phyloP scores from a whole-genome alignment of 2,888 invertebrate genomes.

The Teleiodes luculella region DNA sequence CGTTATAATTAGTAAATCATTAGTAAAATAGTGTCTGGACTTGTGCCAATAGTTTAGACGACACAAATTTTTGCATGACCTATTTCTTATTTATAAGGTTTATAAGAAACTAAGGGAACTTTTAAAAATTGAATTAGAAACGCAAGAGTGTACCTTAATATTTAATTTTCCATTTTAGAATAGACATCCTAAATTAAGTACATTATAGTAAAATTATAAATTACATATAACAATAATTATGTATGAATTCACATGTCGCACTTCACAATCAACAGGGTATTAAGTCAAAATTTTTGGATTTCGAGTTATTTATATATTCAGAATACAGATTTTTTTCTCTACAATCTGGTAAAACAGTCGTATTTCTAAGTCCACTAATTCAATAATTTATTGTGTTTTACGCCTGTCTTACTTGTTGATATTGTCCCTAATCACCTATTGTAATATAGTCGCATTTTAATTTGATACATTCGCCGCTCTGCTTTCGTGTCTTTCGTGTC shows the following conservation, averaged over 20 bases:
- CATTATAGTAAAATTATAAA: conserved; percentile 66
- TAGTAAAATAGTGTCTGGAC: not conserved
- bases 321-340: too few relatives aligned
- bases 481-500: too few relatives aligned
- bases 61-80: not conserved
- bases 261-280: too few relatives aligned
- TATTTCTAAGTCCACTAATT: too few relatives aligned
- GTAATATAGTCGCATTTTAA: too few relatives aligned
- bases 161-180: conserved; percentile 71
- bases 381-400: too few relatives aligned
- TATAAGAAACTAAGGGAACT: not conserved
- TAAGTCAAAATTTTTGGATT: too few relatives aligned
- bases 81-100: not conserved
- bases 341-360: too few relatives aligned
- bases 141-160: conserved; percentile 52
- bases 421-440: too few relatives aligned
- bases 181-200: conserved; percentile 68
- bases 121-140: not conserved
- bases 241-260: conserved; percentile 67
- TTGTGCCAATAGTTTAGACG: not conserved
- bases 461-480: too few relatives aligned
- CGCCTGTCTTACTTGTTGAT: too few relatives aligned
- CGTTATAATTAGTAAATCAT: not conserved
- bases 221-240: conserved; percentile 74
- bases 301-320: too few relatives aligned